Evolutionary conservation across 2,888 invertebrate genomes (phyloP).

Genomic region (Callosobruchus maculatus): DNA sequence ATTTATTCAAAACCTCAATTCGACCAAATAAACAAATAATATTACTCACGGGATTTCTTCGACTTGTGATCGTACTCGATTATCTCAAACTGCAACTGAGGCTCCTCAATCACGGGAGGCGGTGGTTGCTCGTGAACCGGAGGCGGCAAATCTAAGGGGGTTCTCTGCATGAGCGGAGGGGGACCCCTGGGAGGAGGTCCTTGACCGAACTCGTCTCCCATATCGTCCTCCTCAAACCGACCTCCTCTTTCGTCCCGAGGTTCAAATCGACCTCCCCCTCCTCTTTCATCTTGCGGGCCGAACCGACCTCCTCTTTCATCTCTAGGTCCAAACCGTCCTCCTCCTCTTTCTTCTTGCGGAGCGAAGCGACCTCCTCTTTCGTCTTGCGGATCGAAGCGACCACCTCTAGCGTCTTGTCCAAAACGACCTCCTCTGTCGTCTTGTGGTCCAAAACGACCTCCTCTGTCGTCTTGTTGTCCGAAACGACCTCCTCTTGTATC

Average conservation of each 20-base stretch:
- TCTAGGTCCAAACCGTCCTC: too few species aligned
- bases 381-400: neutral
- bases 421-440: neutral
- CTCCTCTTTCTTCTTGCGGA: too few species aligned
- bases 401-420: neutral
- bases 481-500: neutral
- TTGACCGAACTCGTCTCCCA: neutral
- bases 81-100: constrained; percentile 45
- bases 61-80: constrained; percentile 71
- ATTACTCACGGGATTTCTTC: constrained; percentile 45
- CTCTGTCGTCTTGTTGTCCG: too few species aligned
- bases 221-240: neutral
- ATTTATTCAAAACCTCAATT: too few species aligned
- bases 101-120: neutral
- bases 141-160: neutral
- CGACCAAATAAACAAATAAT: neutral
- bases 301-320: neutral
- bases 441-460: neutral
- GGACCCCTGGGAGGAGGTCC: neutral
- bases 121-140: neutral
- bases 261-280: neutral
- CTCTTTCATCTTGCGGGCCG: neutral
- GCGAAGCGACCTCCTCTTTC: too few species aligned
- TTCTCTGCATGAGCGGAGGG: neutral
- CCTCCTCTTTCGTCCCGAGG: too few species aligned